Percentiles rank a stretch among this genome's conserved stretches.
These are phyloP conservation scores for Litocranius walleri DNA, from an alignment of 2,113 vertebrate genomes.

Conservation along the genomic window DNA sequence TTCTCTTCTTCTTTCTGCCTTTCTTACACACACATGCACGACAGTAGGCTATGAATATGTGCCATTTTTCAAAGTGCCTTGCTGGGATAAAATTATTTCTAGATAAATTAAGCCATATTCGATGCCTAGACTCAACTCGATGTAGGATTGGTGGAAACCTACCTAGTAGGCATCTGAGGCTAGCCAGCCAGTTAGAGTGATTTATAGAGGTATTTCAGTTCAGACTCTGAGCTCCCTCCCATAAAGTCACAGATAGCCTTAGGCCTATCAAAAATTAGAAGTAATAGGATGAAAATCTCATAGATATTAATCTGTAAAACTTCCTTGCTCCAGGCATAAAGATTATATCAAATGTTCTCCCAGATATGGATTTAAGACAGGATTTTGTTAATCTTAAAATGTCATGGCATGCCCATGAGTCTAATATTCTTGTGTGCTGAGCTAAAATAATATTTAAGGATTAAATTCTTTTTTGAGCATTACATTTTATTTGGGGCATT, in stretches of 20 bases:
- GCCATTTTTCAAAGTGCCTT: neutral
- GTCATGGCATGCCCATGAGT: neutral
- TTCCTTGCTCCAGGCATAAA: neutral
- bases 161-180: neutral
- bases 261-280: neutral
- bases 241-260: neutral
- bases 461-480: neutral
- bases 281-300: neutral
- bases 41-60: neutral
- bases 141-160: neutral
- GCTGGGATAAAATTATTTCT: neutral
- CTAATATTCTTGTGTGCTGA: neutral
- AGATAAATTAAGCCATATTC: neutral
- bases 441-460: neutral
- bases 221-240: neutral
- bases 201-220: neutral
- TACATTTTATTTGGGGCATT: neutral
- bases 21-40: neutral
- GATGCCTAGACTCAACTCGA: neutral
- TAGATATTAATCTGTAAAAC: neutral
- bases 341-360: neutral
- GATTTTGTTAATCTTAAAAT: neutral
- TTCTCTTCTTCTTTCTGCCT: neutral
- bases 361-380: neutral
- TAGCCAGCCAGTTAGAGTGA: neutral